Evolutionary conservation across 2,113 vertebrate species (phyloP).

Genomic region (Pachycephala philippinensis): DNA sequence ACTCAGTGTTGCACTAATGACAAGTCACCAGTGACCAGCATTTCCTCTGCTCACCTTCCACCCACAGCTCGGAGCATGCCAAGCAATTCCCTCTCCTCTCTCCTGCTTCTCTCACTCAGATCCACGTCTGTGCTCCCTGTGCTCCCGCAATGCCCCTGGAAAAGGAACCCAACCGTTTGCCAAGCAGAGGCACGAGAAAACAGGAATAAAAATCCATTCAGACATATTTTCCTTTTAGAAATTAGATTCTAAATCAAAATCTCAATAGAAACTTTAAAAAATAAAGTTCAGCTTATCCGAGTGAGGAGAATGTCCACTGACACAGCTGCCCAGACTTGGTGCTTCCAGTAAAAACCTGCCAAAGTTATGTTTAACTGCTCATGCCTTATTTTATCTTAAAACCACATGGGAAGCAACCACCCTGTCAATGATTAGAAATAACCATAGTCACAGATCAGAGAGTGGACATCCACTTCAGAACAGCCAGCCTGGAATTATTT

Average conservation of each 20-base stretch:
- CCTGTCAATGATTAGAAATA: background rate
- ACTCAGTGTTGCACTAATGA: background rate
- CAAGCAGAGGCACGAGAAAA: background rate
- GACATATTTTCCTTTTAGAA: background rate
- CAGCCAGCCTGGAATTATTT: background rate
- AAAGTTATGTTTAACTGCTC: background rate
- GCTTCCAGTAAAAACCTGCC: background rate
- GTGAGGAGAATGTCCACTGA: background rate
- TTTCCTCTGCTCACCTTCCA: background rate
- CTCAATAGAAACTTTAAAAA: background rate
- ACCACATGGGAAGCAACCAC: background rate
- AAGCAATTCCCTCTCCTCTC: background rate
- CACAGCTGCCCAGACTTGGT: background rate
- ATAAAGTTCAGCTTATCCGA: background rate
- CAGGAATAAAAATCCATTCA: background rate
- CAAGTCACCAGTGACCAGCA: background rate
- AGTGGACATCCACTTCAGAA: background rate
- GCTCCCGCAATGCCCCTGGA: background rate
- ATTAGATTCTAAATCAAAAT: background rate
- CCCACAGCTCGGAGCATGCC: background rate
- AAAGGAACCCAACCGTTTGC: background rate
- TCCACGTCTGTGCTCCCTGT: background rate
- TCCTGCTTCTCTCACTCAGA: background rate
- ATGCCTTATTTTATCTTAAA: background rate
- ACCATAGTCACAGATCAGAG: background rate